Percentiles rank a stretch among this genome's conserved stretches.
phyloP scores from a whole-genome alignment of 2,797 vertebrate species.

The Pogonophryne albipinna region DNA sequence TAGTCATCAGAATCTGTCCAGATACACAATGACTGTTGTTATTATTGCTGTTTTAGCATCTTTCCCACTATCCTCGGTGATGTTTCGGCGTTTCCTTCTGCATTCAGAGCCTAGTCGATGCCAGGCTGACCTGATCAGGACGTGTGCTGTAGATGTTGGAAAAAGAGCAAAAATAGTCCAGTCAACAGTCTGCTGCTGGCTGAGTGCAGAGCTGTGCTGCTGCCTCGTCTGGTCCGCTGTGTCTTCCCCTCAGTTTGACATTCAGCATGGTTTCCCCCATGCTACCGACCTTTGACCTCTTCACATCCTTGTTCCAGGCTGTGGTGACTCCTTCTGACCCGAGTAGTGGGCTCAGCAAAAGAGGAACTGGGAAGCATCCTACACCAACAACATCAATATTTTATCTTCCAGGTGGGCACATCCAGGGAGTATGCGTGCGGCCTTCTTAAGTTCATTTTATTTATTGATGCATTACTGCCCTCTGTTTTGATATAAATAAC shows the following conservation, averaged over 20 bases:
- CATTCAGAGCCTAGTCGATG: constrained; percentile 2
- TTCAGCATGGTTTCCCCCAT: constrained; percentile 70
- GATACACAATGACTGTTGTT: constrained; percentile 7
- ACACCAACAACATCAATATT: constrained; percentile 63
- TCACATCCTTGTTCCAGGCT: constrained; percentile 61
- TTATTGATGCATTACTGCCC: constrained; percentile 41
- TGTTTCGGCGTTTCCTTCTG: constrained; percentile 21
- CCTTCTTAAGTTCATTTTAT: constrained; percentile 33
- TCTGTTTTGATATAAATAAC: constrained; percentile 19
- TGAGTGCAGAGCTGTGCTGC: constrained; percentile 31
- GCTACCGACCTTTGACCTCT: constrained; percentile 64
- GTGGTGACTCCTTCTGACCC: constrained; percentile 66
- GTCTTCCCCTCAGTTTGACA: constrained; percentile 76
- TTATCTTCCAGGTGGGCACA: constrained; percentile 60
- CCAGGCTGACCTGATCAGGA: constrained; percentile 32
- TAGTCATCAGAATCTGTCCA: constrained; percentile 4
- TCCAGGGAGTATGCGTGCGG: constrained; percentile 12
- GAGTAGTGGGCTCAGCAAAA: constrained; percentile 53
- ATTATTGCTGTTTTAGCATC: background rate
- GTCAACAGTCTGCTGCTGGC: constrained; percentile 30
- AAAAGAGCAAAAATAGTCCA: constrained; percentile 39
- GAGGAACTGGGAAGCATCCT: constrained; percentile 34
- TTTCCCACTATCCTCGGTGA: background rate
- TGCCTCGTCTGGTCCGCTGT: constrained; percentile 35
- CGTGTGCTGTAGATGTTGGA: constrained; percentile 10